Evolutionary conservation across 2,113 vertebrate species (phyloP).

Genomic region (Sceloporus tristichus): DNA sequence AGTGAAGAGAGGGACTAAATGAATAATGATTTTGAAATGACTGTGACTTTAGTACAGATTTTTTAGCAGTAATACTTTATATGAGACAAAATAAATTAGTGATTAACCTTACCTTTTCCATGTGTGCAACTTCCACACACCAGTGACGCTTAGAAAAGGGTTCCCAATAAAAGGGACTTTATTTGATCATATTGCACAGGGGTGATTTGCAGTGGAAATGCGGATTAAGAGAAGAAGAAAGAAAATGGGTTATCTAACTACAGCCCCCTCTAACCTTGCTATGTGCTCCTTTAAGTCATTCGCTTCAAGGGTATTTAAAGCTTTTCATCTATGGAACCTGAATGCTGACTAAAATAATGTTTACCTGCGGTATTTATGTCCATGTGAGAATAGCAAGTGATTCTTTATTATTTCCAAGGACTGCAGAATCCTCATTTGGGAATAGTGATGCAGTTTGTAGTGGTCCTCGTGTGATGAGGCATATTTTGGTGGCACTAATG

Average conservation of each 20-base stretch:
- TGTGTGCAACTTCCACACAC: not conserved
- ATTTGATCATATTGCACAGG: no score
- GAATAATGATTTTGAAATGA: constrained; percentile 40
- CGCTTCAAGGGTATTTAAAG: no score
- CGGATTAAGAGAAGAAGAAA: not conserved
- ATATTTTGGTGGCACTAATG: not conserved
- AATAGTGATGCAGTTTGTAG: no score
- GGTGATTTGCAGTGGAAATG: not conserved
- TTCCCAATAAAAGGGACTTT: no score
- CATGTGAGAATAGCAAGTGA: not conserved
- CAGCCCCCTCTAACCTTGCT: not conserved
- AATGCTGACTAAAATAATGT: not conserved
- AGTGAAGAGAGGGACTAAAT: constrained; percentile 31
- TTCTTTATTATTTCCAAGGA: not conserved
- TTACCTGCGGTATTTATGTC: not conserved
- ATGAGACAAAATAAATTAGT: not conserved
- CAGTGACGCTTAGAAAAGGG: not conserved
- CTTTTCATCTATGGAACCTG: no score
- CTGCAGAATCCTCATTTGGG: not conserved
- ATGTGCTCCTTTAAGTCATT: not conserved
- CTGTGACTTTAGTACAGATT: not conserved
- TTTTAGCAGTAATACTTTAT: not conserved
- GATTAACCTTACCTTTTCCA: not conserved
- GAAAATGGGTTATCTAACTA: not conserved
- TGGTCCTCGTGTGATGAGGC: not conserved